A percentile compares a stretch with the other conserved stretches of the same genome.
Conservation (phyloP, 2,797 vertebrate genomes). For the Myotis planiceps region DNA sequence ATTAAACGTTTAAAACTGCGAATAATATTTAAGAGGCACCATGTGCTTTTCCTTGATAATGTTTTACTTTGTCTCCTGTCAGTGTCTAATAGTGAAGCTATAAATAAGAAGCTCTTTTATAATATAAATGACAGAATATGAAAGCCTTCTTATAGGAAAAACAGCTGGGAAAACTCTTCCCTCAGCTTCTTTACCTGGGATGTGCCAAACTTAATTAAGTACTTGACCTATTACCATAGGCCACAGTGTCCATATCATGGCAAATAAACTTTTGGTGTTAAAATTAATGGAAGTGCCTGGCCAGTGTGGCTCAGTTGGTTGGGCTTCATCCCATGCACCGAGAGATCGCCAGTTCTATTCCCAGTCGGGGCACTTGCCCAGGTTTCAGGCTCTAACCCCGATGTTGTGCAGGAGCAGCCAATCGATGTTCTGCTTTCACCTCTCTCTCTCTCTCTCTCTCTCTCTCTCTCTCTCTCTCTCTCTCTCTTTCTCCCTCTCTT, state of each 20-base stretch:
- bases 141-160: neutral
- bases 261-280: neutral
- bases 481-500: too few species aligned
- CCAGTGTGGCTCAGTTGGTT: too few species aligned
- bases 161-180: neutral
- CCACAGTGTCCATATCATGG: neutral
- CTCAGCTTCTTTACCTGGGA: slow-evolving; percentile 15
- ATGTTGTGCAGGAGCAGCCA: too few species aligned
- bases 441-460: too few species aligned
- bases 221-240: neutral
- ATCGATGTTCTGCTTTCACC: too few species aligned
- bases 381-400: too few species aligned
- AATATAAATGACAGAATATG: neutral
- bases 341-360: too few species aligned
- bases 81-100: neutral
- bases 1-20: neutral
- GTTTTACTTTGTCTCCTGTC: neutral
- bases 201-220: slow-evolving; percentile 33
- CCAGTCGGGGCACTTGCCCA: too few species aligned
- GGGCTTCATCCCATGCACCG: too few species aligned
- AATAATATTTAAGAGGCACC: neutral
- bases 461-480: too few species aligned
- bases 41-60: neutral
- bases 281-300: neutral
- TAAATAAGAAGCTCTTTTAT: slow-evolving; percentile 15